Evolutionary conservation across 2,888 invertebrate genomes (phyloP).

Genomic region (Masnerella sp.): DNA sequence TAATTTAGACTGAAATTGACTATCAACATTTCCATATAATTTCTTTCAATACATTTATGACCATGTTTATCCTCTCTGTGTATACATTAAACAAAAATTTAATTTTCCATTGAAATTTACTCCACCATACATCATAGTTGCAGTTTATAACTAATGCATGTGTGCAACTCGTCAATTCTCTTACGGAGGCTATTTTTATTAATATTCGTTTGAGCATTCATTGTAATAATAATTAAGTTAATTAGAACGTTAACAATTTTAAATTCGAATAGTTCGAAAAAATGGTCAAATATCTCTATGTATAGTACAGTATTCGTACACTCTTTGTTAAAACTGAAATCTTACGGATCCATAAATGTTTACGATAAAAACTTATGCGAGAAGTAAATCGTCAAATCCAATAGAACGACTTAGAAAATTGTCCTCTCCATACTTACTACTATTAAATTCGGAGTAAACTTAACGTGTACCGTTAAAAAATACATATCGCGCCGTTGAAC

Average conservation of each 20-base stretch:
- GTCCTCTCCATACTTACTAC: conserved; percentile 23
- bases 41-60: too few relatives aligned
- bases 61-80: too few relatives aligned
- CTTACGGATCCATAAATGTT: too few relatives aligned
- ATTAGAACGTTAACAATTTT: conserved; percentile 36
- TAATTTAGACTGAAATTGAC: too few relatives aligned
- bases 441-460: conserved; percentile 53
- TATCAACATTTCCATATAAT: too few relatives aligned
- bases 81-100: too few relatives aligned
- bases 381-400: not conserved
- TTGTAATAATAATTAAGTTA: conserved; percentile 45
- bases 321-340: not conserved
- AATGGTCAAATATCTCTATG: conserved; percentile 16
- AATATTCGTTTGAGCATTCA: conserved; percentile 46
- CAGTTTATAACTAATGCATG: too few relatives aligned
- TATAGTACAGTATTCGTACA: conserved; percentile 20
- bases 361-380: too few relatives aligned
- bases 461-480: conserved; percentile 45
- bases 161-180: conserved; percentile 13
- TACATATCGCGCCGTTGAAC: conserved; percentile 36
- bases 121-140: too few relatives aligned
- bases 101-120: too few relatives aligned
- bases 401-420: conserved; percentile 40
- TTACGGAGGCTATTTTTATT: conserved; percentile 18
- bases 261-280: conserved; percentile 23